Conservation (phyloP, 2,888 invertebrate genomes). For the Zaprionus obscuricornis region DNA sequence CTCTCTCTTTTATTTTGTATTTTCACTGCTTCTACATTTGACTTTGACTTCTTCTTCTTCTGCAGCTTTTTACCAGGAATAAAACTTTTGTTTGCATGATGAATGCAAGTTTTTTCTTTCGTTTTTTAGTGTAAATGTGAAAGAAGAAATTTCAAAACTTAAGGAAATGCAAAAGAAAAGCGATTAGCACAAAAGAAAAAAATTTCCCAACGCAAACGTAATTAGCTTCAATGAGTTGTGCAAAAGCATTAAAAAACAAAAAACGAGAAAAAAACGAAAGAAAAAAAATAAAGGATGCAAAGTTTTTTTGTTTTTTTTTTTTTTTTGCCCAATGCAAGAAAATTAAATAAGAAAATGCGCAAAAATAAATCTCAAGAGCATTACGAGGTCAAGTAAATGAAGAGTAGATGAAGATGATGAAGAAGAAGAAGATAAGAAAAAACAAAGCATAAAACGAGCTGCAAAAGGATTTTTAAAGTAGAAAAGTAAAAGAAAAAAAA, state of each 20-base stretch:
- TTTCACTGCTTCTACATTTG: constrained; percentile 7
- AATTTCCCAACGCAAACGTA: constrained; percentile 26
- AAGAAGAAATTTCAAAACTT: constrained; percentile 24
- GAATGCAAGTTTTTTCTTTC: constrained; percentile 33
- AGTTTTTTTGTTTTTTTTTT: no score
- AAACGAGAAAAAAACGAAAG: no score
- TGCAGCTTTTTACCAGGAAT: not conserved
- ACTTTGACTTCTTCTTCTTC: constrained; percentile 8
- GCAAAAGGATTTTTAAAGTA: no score
- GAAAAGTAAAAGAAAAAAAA: no score
- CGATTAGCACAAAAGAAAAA: not conserved
- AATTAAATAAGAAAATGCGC: not conserved
- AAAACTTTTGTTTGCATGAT: constrained; percentile 37
- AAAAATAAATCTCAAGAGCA: not conserved
- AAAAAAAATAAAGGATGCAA: not conserved
- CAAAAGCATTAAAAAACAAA: no score
- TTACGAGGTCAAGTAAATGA: no score
- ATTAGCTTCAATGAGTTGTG: constrained; percentile 28
- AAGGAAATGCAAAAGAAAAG: constrained; percentile 13
- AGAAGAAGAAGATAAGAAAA: constrained; percentile 4
- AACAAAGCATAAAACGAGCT: not conserved
- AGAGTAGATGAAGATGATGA: no score
- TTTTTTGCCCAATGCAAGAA: no score
- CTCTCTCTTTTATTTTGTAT: constrained; percentile 50
- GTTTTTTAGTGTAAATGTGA: constrained; percentile 1